Percentiles rank a stretch among this genome's conserved stretches.
Conservation (phyloP, 2,113 vertebrate genomes). For the Ploceus nigricollis region DNA sequence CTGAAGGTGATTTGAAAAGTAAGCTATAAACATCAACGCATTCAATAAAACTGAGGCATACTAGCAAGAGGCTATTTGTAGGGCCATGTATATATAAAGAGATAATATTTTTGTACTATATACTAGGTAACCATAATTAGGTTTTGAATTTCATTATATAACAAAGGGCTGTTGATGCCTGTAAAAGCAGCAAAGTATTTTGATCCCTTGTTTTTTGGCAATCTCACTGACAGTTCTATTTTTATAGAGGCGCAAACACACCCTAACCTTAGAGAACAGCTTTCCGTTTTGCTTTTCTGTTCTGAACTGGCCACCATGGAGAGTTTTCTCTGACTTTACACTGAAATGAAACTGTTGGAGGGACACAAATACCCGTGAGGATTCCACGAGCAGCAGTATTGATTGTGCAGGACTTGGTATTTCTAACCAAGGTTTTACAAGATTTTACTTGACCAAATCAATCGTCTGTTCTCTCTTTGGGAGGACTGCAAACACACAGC, state of each 20-base stretch:
- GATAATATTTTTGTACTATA: background rate
- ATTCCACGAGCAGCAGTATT: background rate
- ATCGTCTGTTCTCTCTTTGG: background rate
- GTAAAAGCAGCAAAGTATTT: background rate
- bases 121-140: background rate
- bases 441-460: background rate
- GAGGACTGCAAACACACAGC: background rate
- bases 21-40: conserved; percentile 21
- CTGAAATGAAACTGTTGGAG: background rate
- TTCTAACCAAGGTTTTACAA: background rate
- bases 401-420: background rate
- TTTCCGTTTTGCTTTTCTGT: background rate
- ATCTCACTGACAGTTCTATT: background rate
- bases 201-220: background rate
- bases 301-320: background rate
- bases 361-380: background rate
- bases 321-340: background rate
- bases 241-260: background rate
- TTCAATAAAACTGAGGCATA: background rate
- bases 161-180: background rate
- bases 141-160: background rate
- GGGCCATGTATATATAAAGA: background rate
- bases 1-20: conserved; percentile 30
- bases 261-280: background rate
- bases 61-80: background rate